phyloP scores from a whole-genome alignment of 2,888 invertebrate genomes.

The Ferrisia virgata region DNA sequence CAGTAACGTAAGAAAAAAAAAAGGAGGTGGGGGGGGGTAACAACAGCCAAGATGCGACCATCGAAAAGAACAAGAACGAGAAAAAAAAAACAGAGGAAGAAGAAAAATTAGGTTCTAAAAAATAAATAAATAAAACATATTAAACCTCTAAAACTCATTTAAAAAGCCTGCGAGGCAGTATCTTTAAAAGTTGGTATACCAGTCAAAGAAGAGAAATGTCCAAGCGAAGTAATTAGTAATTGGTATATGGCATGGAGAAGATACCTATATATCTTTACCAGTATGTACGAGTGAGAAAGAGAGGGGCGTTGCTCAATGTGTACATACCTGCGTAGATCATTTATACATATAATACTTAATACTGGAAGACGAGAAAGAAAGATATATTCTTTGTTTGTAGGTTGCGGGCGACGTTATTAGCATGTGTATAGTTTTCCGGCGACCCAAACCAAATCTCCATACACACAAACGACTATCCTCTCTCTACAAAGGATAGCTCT shows the following conservation, averaged over 20 bases:
- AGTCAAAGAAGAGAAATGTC: slow-evolving; percentile 30
- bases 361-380: neutral
- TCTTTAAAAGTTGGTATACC: neutral
- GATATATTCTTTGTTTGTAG: slow-evolving; percentile 14
- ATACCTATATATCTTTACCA: neutral
- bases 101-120: no score
- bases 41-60: neutral
- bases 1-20: no score
- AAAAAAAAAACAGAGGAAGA: neutral
- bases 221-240: slow-evolving; percentile 34
- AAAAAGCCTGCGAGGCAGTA: slow-evolving; percentile 42
- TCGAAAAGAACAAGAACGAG: neutral
- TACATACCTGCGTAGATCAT: neutral
- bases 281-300: neutral
- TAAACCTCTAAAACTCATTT: slow-evolving; percentile 41
- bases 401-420: neutral
- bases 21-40: neutral
- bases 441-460: no score
- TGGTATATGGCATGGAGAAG: slow-evolving; percentile 11
- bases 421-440: neutral
- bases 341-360: no score
- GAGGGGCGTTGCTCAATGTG: neutral
- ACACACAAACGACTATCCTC: no score
- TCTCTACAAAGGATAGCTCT: no score
- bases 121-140: no score